Evolutionary conservation across 2,113 vertebrate genomes (phyloP).

Genomic region (Aramus guarauna): DNA sequence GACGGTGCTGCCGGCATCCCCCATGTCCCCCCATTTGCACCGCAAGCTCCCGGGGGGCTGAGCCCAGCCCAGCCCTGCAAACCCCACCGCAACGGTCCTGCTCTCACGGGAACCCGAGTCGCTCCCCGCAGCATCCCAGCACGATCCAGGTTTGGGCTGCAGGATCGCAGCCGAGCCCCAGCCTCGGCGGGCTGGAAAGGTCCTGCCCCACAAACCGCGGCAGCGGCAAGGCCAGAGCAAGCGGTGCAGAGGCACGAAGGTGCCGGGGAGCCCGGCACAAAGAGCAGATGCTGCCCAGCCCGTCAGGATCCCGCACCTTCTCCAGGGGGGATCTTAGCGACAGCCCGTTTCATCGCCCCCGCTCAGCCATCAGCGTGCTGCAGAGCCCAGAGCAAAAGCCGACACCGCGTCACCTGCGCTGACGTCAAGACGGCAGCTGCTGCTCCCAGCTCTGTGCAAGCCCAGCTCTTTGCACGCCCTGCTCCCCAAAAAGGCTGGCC

Average conservation of each 20-base stretch:
- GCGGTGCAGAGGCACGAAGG: fast-evolving
- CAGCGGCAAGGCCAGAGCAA: fast-evolving
- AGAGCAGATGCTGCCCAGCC: not conserved
- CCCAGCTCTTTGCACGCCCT: not conserved
- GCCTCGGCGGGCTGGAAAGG: fast-evolving
- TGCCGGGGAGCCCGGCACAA: fast-evolving
- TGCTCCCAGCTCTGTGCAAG: not conserved
- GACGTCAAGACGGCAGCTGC: fast-evolving
- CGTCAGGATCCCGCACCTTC: fast-evolving
- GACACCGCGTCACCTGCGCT: not conserved
- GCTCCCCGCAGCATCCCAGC: not conserved
- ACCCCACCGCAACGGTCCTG: fast-evolving
- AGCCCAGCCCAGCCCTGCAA: not conserved
- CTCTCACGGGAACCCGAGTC: fast-evolving
- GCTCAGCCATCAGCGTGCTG: fast-evolving
- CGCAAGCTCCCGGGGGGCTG: fast-evolving
- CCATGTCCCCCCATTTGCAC: fast-evolving
- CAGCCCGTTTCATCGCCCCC: fast-evolving
- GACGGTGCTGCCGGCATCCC: fast-evolving
- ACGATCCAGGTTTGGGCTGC: fast-evolving
- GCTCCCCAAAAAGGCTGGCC: not conserved
- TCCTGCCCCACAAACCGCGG: fast-evolving
- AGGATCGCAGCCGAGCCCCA: not conserved
- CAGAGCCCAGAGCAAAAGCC: not conserved
- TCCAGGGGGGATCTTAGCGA: not conserved